Percentiles rank a stretch among this genome's conserved stretches.
Evolutionary conservation across 2,888 invertebrate genomes (phyloP).

Genomic region (Macrophya alboannulata): DNA sequence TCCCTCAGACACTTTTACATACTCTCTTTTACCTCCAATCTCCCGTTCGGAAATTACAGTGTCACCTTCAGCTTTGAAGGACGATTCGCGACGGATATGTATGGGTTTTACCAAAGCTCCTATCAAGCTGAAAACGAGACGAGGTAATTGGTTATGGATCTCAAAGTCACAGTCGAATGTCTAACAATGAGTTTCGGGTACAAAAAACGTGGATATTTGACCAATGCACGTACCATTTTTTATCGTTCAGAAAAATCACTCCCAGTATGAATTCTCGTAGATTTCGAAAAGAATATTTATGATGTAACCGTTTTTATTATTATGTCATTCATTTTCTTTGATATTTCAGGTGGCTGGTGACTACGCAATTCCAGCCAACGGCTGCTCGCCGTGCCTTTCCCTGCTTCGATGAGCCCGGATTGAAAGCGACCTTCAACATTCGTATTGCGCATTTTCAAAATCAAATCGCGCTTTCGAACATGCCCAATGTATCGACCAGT

Average conservation of each 20-base stretch:
- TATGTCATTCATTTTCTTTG: neutral
- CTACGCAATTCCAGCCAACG: constrained; percentile 91
- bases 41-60: constrained; percentile 77
- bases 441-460: constrained; percentile 84
- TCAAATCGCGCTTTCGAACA: constrained; percentile 66
- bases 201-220: neutral
- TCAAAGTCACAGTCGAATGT: neutral
- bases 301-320: neutral
- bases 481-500: constrained; percentile 1
- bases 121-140: constrained; percentile 80
- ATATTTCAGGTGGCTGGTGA: constrained; percentile 86
- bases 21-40: constrained; percentile 57
- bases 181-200: neutral
- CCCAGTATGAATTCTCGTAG: too few relatives aligned
- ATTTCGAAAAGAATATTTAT: neutral
- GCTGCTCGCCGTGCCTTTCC: constrained; percentile 92
- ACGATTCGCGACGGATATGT: constrained; percentile 82
- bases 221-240: too few relatives aligned
- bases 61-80: constrained; percentile 82
- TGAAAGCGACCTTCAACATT: constrained; percentile 90
- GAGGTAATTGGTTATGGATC: constrained; percentile 79
- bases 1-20: constrained; percentile 67
- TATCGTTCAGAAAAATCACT: neutral
- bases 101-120: constrained; percentile 84
- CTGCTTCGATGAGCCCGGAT: constrained; percentile 92